A percentile compares a stretch with the other conserved stretches of the same genome.
Conservation (phyloP, 1,140 invertebrate genomes). For the Bombyx mandarina region DNA sequence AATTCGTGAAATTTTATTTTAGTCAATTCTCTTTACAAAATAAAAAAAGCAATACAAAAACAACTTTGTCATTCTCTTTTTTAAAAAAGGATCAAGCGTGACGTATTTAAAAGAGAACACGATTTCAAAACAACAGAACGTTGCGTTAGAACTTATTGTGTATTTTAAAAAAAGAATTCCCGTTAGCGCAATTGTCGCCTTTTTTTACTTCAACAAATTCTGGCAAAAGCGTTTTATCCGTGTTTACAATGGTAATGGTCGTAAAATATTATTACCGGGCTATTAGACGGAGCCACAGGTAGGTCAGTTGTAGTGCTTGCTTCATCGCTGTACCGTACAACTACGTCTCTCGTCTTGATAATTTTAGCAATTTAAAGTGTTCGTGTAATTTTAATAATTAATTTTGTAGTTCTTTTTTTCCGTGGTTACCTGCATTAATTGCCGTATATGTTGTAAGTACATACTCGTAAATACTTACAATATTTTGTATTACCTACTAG, state of each 20-base stretch:
- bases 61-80: too few species aligned
- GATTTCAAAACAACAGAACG: slow-evolving; percentile 18
- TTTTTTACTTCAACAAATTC: slow-evolving; percentile 27
- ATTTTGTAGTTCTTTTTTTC: too few species aligned
- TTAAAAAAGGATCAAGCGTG: background rate
- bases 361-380: too few species aligned
- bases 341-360: too few species aligned
- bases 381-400: too few species aligned
- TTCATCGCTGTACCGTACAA: slow-evolving; percentile 23
- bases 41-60: too few species aligned
- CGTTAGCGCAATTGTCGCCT: slow-evolving; percentile 40
- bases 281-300: slow-evolving; percentile 40
- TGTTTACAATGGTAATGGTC: slow-evolving; percentile 61
- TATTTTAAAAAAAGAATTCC: slow-evolving; percentile 33
- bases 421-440: too few species aligned
- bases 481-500: too few species aligned
- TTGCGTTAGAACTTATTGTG: slow-evolving; percentile 21
- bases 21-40: too few species aligned
- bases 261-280: slow-evolving; percentile 61
- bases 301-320: slow-evolving; percentile 37
- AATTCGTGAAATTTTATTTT: too few species aligned
- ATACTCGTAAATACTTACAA: too few species aligned
- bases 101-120: slow-evolving; percentile 8
- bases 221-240: slow-evolving; percentile 41
- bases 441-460: too few species aligned